These are phyloP conservation scores for Apodemia zela DNA, from an alignment of 2,888 invertebrate species.

Conservation along the genomic window DNA sequence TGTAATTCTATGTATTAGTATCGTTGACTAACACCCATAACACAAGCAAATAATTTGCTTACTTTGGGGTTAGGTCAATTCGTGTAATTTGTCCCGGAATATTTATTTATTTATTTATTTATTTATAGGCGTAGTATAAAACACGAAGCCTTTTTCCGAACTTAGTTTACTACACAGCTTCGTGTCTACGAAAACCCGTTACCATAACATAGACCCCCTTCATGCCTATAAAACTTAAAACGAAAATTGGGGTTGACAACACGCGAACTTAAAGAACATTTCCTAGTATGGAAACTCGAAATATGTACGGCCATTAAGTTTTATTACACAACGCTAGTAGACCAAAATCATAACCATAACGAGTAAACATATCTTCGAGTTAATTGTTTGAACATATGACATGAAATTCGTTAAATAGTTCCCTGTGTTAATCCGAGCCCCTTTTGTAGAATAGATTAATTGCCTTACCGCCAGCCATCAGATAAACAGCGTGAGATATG, in stretches of 20 bases:
- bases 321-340: neutral
- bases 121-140: too few species aligned
- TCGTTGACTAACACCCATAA: too few species aligned
- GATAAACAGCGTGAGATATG: too few species aligned
- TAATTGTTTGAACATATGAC: neutral
- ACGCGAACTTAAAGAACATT: conserved; percentile 1
- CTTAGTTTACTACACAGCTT: too few species aligned
- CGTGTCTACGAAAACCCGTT: neutral
- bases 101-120: too few species aligned
- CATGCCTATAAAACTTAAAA: conserved; percentile 11
- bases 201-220: neutral
- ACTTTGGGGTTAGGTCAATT: too few species aligned
- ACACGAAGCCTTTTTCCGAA: neutral
- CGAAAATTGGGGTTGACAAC: conserved; percentile 11
- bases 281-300: neutral
- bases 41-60: too few species aligned
- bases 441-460: neutral
- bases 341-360: conserved; percentile 18
- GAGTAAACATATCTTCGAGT: neutral
- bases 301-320: conserved; percentile 1
- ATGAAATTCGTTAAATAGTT: neutral
- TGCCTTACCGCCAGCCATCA: too few species aligned
- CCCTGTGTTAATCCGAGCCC: neutral
- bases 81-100: too few species aligned
- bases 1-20: too few species aligned